Conservation (phyloP, 2,888 invertebrate genomes). For the Melangyna quadrimaculata region DNA sequence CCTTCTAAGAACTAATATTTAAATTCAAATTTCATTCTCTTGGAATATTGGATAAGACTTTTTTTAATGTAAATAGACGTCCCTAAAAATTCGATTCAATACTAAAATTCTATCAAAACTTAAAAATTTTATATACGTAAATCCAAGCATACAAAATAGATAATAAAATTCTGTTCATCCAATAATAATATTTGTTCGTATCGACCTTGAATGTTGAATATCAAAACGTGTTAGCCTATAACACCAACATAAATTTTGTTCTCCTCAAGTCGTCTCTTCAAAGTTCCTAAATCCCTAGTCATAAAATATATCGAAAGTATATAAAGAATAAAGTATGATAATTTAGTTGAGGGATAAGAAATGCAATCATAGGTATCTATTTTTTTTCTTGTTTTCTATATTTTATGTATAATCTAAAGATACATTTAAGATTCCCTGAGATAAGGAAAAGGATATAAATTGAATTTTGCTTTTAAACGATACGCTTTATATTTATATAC, state of each 20-base stretch:
- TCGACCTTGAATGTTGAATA: background rate
- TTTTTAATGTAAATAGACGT: no score
- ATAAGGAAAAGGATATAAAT: constrained; percentile 17
- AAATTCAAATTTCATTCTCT: no score
- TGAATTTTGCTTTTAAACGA: constrained; percentile 69
- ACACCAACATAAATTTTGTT: background rate
- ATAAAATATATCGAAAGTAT: background rate
- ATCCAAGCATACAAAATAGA: background rate
- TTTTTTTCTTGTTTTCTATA: background rate
- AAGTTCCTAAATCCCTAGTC: background rate
- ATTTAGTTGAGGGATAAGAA: constrained; percentile 46
- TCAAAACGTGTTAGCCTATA: background rate
- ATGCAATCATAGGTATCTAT: constrained; percentile 61
- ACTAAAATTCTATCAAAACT: background rate
- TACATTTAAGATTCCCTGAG: background rate
- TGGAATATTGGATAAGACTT: no score
- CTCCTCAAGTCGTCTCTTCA: background rate
- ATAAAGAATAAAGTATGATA: background rate
- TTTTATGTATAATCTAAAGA: constrained; percentile 9
- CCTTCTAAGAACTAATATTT: no score
- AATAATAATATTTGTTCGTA: background rate
- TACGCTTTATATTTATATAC: constrained; percentile 19
- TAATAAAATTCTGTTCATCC: background rate
- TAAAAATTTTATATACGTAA: background rate
- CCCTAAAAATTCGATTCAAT: no score